These are phyloP conservation scores for Menidia beryllina DNA, from an alignment of 2,113 vertebrate species.

Conservation along the genomic window DNA sequence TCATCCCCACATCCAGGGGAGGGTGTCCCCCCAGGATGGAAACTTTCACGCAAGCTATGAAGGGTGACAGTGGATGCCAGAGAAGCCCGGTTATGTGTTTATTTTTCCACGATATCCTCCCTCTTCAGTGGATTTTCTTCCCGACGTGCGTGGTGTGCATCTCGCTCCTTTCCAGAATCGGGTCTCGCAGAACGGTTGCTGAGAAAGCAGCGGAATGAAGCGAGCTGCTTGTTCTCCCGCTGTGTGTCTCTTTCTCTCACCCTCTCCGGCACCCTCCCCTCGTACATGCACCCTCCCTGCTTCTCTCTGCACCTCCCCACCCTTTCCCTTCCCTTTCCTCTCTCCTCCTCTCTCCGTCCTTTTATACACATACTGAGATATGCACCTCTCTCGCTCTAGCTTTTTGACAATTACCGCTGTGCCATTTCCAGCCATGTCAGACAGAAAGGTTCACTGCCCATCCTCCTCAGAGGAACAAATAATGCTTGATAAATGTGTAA, in stretches of 20 bases:
- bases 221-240: slow-evolving; percentile 50
- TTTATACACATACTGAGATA: slow-evolving; percentile 47
- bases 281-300: slow-evolving; percentile 50
- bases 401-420: slow-evolving; percentile 79
- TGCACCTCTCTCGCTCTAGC: slow-evolving; percentile 56
- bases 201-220: slow-evolving; percentile 75
- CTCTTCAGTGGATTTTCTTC: slow-evolving; percentile 50
- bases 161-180: slow-evolving; percentile 53
- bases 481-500: slow-evolving; percentile 67
- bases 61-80: slow-evolving; percentile 23
- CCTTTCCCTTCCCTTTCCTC: slow-evolving; percentile 66
- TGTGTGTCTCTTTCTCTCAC: slow-evolving; percentile 42
- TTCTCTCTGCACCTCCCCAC: slow-evolving; percentile 63
- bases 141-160: slow-evolving; percentile 47
- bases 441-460: slow-evolving; percentile 64
- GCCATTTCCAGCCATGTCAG: slow-evolving; percentile 75
- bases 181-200: slow-evolving; percentile 71
- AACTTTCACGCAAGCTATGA: slow-evolving; percentile 70
- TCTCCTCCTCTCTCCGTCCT: slow-evolving; percentile 65
- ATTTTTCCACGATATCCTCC: slow-evolving; percentile 64
- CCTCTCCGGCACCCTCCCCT: slow-evolving; percentile 51
- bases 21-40: slow-evolving; percentile 56
- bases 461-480: slow-evolving; percentile 67
- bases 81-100: slow-evolving; percentile 39
- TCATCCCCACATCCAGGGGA: slow-evolving; percentile 59